Conservation (phyloP, 23 tunicate genomes). For the Ascidia mentula region DNA sequence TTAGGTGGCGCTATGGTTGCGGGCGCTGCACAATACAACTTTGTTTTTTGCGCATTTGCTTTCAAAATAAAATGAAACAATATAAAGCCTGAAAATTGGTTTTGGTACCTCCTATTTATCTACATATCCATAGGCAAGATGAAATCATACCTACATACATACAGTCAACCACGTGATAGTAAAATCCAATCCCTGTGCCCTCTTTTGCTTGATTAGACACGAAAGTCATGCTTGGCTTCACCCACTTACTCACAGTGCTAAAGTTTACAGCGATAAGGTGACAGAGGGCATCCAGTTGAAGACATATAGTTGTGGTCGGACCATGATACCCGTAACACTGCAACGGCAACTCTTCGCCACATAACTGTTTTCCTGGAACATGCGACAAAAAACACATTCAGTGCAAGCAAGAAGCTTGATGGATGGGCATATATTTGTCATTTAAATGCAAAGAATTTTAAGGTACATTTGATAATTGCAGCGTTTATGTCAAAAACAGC, state of each 20-base stretch:
- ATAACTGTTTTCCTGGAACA: neutral
- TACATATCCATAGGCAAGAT: neutral
- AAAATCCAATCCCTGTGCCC: neutral
- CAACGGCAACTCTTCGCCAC: neutral
- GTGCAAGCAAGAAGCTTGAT: too few species aligned
- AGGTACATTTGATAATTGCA: too few species aligned
- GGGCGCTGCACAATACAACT: too few species aligned
- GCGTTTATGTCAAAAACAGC: too few species aligned
- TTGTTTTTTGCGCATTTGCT: too few species aligned
- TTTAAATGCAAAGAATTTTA: too few species aligned
- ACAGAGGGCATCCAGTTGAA: neutral
- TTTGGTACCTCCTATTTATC: neutral
- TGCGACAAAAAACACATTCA: too few species aligned
- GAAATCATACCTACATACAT: neutral
- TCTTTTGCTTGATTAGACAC: neutral
- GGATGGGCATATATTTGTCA: too few species aligned
- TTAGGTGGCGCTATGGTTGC: neutral
- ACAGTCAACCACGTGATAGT: constrained; percentile 2
- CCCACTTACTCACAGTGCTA: neutral
- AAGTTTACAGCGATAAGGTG: neutral
- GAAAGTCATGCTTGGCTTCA: neutral
- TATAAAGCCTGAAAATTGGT: neutral
- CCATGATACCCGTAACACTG: neutral
- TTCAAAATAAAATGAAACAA: too few species aligned
- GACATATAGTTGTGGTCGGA: neutral